Evolutionary conservation across 2,113 vertebrate species (phyloP).

Genomic region (Thomomys bottae): DNA sequence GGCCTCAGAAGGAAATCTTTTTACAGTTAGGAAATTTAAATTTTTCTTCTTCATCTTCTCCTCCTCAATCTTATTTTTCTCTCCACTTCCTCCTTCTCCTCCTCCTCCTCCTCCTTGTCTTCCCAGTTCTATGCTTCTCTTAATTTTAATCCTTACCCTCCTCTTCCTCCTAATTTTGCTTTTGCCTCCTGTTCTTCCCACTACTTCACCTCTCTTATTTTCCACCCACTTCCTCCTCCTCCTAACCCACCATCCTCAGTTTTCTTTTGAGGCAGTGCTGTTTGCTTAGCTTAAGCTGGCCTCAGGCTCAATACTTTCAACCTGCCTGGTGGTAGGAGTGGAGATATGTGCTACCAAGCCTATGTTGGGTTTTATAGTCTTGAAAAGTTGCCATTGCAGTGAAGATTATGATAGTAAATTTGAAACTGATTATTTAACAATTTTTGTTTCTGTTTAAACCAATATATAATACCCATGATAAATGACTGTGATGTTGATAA

Average conservation of each 20-base stretch:
- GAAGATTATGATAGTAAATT: neutral
- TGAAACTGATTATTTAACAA: slow-evolving; percentile 6
- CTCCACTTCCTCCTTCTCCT: neutral
- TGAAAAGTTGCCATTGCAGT: neutral
- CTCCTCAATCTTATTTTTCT: no score
- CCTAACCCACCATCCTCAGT: no score
- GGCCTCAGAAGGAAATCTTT: neutral
- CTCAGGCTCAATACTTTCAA: neutral
- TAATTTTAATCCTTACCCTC: no score
- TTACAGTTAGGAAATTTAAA: neutral
- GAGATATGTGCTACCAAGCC: neutral
- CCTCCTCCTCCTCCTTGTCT: no score
- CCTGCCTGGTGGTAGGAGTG: neutral
- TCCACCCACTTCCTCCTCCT: no score
- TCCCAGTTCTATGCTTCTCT: no score
- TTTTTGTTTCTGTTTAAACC: slow-evolving; percentile 9
- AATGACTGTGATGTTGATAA: neutral
- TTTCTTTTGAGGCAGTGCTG: no score
- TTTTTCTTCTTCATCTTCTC: neutral
- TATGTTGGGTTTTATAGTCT: neutral
- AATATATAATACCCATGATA: neutral
- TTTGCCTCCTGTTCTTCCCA: no score
- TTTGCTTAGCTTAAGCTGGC: neutral
- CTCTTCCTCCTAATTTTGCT: no score
- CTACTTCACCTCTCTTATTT: no score